phyloP scores from a whole-genome alignment of 2,113 vertebrate species.

The Anser brachyrhynchus region DNA sequence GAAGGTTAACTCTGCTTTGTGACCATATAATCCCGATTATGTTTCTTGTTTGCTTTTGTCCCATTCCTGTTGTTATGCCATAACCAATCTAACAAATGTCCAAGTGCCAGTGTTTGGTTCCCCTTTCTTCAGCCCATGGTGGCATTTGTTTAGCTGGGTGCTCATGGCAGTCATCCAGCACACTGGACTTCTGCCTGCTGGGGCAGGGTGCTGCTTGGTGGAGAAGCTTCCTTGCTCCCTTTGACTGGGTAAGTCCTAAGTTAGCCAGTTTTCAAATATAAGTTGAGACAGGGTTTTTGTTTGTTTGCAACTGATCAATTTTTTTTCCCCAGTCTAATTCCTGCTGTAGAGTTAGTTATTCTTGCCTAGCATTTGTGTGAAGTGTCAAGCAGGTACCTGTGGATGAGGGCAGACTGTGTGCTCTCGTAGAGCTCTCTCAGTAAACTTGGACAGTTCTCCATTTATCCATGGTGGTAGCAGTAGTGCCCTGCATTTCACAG shows the following conservation, averaged over 20 bases:
- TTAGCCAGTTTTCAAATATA: neutral
- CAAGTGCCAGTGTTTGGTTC: neutral
- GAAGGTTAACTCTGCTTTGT: neutral
- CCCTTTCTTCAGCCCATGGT: neutral
- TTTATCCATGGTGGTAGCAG: neutral
- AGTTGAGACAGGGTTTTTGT: neutral
- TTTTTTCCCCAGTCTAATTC: neutral
- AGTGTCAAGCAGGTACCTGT: neutral
- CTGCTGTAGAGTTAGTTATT: neutral
- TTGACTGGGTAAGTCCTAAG: neutral
- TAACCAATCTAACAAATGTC: neutral
- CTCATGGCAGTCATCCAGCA: neutral
- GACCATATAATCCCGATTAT: neutral
- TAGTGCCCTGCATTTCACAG: neutral
- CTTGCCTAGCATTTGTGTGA: neutral
- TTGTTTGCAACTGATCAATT: neutral
- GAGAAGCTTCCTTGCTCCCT: neutral
- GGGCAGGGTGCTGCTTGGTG: neutral
- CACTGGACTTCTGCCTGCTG: neutral
- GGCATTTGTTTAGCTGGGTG: neutral
- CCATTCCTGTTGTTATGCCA: neutral
- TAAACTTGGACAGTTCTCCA: neutral
- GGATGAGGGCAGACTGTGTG: neutral
- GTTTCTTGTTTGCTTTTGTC: neutral
- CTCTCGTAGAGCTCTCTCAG: neutral